phyloP scores from a whole-genome alignment of 2,797 vertebrate species.

The Tenualosa thibaudeaui region DNA sequence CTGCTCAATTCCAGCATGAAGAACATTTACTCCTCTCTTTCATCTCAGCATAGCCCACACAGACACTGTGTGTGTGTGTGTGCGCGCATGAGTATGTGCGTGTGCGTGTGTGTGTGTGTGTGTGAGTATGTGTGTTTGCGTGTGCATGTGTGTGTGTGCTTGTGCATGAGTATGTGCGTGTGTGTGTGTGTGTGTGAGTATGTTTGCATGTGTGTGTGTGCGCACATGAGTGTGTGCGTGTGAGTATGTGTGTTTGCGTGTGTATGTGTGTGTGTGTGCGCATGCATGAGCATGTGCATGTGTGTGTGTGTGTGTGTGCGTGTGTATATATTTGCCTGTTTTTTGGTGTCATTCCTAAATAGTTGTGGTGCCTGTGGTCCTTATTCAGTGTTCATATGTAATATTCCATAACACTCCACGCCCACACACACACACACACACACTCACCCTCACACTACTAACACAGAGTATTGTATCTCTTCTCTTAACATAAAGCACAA shows the following conservation, averaged over 20 bases:
- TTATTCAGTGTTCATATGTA: slow-evolving; percentile 10
- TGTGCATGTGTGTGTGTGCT: background rate
- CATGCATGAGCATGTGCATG: no score
- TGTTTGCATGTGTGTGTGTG: no score
- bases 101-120: slow-evolving; percentile 22
- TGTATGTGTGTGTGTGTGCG: no score
- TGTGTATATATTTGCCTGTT: background rate
- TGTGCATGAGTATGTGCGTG: no score
- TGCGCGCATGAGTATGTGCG: background rate
- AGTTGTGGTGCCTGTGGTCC: background rate
- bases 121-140: background rate
- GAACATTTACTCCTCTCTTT: slow-evolving; percentile 65
- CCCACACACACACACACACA: background rate
- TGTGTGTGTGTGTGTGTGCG: no score
- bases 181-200: no score
- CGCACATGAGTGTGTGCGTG: background rate
- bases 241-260: no score
- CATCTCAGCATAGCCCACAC: slow-evolving; percentile 63
- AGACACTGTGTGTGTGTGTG: slow-evolving; percentile 36
- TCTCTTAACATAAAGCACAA: background rate
- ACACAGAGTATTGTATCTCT: background rate
- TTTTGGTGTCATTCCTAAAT: background rate
- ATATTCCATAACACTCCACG: background rate
- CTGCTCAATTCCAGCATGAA: slow-evolving; percentile 70
- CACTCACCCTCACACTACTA: background rate